Evolutionary conservation across 2,888 invertebrate genomes (phyloP).

Genomic region (Acanthosoma haemorrhoidale): DNA sequence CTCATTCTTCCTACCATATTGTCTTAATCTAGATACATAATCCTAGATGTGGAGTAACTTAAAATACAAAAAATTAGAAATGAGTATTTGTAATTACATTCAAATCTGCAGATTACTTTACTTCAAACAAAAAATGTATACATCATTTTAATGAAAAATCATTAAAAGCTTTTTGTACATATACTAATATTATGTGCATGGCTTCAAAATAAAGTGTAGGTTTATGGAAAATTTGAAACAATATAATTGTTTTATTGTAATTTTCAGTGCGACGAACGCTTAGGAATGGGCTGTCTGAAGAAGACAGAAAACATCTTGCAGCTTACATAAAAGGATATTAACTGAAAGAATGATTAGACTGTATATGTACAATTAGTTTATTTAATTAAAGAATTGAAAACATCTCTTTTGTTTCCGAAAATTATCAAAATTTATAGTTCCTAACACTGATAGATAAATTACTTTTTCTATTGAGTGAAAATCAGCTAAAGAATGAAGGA

Average conservation of each 20-base stretch:
- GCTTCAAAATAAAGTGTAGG: no score
- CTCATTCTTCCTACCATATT: no score
- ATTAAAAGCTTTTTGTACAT: no score
- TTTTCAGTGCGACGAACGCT: conserved; percentile 72
- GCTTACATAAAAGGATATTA: conserved; percentile 68
- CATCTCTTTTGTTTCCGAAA: neutral
- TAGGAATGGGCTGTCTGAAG: conserved; percentile 73
- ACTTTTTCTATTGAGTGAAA: neutral
- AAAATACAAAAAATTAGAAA: no score
- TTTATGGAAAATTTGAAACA: no score
- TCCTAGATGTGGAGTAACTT: no score
- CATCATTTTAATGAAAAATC: no score
- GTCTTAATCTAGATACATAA: no score
- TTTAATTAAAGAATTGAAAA: neutral
- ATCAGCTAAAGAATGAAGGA: neutral
- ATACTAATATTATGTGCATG: no score
- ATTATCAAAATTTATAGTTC: conserved; percentile 27
- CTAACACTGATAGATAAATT: conserved; percentile 3
- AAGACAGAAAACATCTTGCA: conserved; percentile 72
- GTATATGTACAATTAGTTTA: neutral
- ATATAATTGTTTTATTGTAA: neutral
- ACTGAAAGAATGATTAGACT: conserved; percentile 38
- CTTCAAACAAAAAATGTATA: no score
- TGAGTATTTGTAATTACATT: no score
- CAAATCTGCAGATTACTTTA: no score